Conservation (phyloP, 2,888 invertebrate genomes). For the Synergus gifuensis region DNA sequence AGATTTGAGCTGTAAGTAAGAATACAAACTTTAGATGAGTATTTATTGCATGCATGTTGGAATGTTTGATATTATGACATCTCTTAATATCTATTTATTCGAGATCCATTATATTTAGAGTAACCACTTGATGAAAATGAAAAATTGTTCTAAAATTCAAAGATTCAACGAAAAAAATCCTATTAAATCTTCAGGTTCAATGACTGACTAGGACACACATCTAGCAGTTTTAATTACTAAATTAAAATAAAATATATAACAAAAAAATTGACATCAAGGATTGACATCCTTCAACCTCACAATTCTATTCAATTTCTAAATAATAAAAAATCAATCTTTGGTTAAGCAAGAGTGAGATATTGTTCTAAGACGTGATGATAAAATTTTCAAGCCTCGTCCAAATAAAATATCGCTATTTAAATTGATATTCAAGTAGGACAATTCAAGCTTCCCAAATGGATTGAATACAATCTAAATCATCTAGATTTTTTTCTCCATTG, state of each 20-base stretch:
- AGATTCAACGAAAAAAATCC: slow-evolving; percentile 45
- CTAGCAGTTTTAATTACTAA: slow-evolving; percentile 5
- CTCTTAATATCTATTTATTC: background rate
- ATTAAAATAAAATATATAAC: slow-evolving; percentile 20
- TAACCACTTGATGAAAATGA: background rate
- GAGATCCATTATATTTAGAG: slow-evolving; percentile 24
- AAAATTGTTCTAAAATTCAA: slow-evolving; percentile 23
- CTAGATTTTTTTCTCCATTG: slow-evolving; percentile 1
- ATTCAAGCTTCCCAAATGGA: slow-evolving; percentile 1
- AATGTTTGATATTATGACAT: slow-evolving; percentile 33
- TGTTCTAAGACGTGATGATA: background rate
- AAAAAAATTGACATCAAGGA: slow-evolving; percentile 24
- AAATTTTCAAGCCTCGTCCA: background rate
- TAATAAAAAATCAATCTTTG: slow-evolving; percentile 44
- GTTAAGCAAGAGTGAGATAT: slow-evolving; percentile 13
- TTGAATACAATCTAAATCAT: background rate
- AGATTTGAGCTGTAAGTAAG: background rate
- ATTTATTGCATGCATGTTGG: slow-evolving; percentile 20
- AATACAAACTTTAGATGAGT: slow-evolving; percentile 15
- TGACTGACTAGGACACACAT: slow-evolving; percentile 75
- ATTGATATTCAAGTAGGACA: background rate
- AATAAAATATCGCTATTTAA: background rate
- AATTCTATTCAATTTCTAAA: slow-evolving; percentile 1
- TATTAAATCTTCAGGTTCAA: slow-evolving; percentile 53
- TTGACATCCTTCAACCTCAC: background rate